Evolutionary conservation across 2,797 vertebrate genomes (phyloP).

Genomic region (Dicrostonyx torquatus): DNA sequence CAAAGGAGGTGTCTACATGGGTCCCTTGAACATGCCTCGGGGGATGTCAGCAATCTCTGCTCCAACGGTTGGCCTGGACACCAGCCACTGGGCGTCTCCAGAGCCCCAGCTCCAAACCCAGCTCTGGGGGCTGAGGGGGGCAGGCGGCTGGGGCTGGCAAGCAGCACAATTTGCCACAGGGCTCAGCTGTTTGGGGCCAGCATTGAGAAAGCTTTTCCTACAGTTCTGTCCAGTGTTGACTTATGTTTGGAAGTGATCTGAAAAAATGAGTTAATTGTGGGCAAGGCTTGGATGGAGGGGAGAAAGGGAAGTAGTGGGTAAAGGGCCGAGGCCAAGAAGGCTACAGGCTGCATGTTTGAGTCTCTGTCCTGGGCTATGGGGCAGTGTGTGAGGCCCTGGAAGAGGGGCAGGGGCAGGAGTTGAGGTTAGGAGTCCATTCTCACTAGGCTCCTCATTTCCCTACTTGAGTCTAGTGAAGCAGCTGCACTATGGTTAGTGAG

Average conservation of each 20-base stretch:
- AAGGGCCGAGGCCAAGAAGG: not conserved
- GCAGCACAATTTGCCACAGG: not conserved
- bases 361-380: not conserved
- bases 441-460: not conserved
- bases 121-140: not conserved
- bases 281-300: conserved; percentile 57
- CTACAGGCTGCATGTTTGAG: not conserved
- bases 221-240: conserved; percentile 75
- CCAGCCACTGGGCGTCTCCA: not conserved
- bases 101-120: not conserved
- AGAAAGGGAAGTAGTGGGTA: not conserved
- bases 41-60: not conserved
- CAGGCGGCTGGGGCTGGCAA: not conserved
- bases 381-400: not conserved
- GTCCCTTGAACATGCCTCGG: not conserved
- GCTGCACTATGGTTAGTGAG: not conserved
- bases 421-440: not conserved
- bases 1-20: not conserved
- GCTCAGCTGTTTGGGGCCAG: conserved; percentile 59
- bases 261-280: conserved; percentile 81
- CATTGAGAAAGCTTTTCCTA: conserved; percentile 76
- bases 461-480: not conserved
- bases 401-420: not conserved
- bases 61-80: not conserved
- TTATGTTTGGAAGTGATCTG: conserved; percentile 75